These are phyloP conservation scores for Lasioglossum villosulum DNA, from an alignment of 2,888 invertebrate genomes.

Conservation along the genomic window DNA sequence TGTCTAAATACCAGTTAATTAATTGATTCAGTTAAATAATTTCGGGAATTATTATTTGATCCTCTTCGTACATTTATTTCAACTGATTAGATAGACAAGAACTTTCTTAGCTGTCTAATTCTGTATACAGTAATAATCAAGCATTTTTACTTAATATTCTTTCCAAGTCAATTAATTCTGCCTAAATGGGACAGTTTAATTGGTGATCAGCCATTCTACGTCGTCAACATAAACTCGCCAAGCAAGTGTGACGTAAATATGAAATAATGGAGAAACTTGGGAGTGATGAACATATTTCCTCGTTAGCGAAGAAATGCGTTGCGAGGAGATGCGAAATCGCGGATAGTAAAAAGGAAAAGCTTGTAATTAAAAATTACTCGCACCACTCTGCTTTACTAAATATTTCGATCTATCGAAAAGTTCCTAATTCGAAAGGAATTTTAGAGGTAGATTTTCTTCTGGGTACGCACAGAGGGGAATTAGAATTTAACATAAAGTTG, in stretches of 20 bases:
- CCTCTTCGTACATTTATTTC: not conserved
- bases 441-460: not conserved
- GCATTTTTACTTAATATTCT: not conserved
- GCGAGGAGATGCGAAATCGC: not conserved
- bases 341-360: not conserved
- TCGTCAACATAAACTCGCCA: not conserved
- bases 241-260: not conserved
- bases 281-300: not conserved
- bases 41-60: not conserved
- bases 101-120: not conserved
- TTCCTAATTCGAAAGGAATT: not conserved
- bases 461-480: no score
- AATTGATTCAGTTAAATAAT: no score
- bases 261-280: conserved; percentile 3
- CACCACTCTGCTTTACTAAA: not conserved
- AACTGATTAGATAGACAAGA: not conserved
- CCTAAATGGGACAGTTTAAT: not conserved
- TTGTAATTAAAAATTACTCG: not conserved
- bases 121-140: not conserved
- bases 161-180: not conserved
- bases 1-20: not conserved
- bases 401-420: not conserved
- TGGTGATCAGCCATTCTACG: not conserved
- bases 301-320: not conserved
- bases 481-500: not conserved